Evolutionary conservation across 2,888 invertebrate species (phyloP).

Genomic region (Diaperis boleti): DNA sequence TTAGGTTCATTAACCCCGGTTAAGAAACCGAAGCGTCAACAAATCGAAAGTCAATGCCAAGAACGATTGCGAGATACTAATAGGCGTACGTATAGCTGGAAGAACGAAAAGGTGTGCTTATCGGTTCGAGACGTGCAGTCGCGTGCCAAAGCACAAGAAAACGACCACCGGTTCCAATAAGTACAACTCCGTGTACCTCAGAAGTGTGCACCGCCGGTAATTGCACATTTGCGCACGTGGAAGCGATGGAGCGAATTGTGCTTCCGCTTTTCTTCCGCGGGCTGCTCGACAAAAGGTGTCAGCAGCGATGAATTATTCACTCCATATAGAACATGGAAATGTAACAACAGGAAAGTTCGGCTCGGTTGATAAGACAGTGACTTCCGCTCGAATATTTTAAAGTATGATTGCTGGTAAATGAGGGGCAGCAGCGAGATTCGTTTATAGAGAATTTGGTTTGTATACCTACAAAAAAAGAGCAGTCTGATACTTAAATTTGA

Average conservation of each 20-base stretch:
- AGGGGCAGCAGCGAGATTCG: too few species aligned
- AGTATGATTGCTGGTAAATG: constrained; percentile 26
- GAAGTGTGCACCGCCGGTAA: constrained; percentile 38
- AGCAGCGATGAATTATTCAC: constrained; percentile 48
- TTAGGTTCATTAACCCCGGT: constrained; percentile 32
- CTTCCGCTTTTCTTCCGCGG: constrained; percentile 37
- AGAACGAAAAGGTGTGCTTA: not conserved
- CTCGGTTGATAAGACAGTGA: constrained; percentile 50
- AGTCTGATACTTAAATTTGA: too few species aligned
- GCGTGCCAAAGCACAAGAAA: constrained; percentile 48
- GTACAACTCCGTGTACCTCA: constrained; percentile 53
- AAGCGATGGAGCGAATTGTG: constrained; percentile 45
- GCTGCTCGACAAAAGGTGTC: not conserved
- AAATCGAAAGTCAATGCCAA: constrained; percentile 39
- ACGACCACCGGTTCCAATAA: constrained; percentile 48
- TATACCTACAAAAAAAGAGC: too few species aligned
- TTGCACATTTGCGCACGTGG: constrained; percentile 45
- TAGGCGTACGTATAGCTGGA: too few species aligned
- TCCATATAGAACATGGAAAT: constrained; percentile 44
- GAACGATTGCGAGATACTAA: constrained; percentile 12
- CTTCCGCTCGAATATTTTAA: constrained; percentile 52
- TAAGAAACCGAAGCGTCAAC: constrained; percentile 21
- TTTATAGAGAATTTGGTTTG: too few species aligned
- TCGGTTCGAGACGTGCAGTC: constrained; percentile 31
- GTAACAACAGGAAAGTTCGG: constrained; percentile 56